Percentiles rank a stretch among this genome's conserved stretches.
Evolutionary conservation across 2,797 vertebrate species (phyloP).

Genomic region (Gymnothorax reevesii): DNA sequence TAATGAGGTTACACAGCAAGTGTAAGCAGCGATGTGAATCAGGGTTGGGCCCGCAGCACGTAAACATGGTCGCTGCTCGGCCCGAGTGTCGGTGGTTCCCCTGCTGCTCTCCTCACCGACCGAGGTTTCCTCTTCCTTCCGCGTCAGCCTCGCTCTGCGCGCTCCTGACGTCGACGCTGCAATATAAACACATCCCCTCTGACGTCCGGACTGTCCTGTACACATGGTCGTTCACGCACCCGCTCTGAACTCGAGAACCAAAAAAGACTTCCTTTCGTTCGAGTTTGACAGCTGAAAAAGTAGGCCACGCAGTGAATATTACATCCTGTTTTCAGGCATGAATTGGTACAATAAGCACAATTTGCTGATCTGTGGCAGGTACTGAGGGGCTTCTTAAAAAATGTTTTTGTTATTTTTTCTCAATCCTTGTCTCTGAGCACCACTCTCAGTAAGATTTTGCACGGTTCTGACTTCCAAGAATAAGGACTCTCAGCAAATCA

Average conservation of each 20-base stretch:
- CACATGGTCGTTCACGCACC: not conserved
- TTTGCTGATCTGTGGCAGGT: not conserved
- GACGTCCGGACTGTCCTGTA: conserved; percentile 43
- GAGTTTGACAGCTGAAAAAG: not conserved
- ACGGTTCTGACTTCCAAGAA: not conserved
- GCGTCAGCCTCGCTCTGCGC: conserved; percentile 21
- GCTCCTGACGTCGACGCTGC: conserved; percentile 35
- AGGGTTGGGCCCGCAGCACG: conserved; percentile 53
- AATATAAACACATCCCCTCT: conserved; percentile 61
- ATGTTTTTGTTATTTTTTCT: no score
- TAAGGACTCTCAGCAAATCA: not conserved
- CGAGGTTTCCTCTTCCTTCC: conserved; percentile 64
- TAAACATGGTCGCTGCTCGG: conserved; percentile 44
- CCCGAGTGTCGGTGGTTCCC: conserved; percentile 60
- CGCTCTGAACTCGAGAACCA: not conserved
- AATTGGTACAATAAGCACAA: not conserved
- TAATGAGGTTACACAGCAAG: not conserved
- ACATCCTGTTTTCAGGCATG: not conserved
- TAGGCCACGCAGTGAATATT: not conserved
- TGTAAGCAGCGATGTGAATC: conserved; percentile 36
- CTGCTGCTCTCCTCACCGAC: conserved; percentile 37
- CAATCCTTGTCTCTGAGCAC: not conserved
- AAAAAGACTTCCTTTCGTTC: not conserved
- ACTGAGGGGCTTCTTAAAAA: not conserved
- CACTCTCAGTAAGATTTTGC: not conserved